Evolutionary conservation across 2,113 vertebrate species (phyloP).

Genomic region (Macrotus californicus): DNA sequence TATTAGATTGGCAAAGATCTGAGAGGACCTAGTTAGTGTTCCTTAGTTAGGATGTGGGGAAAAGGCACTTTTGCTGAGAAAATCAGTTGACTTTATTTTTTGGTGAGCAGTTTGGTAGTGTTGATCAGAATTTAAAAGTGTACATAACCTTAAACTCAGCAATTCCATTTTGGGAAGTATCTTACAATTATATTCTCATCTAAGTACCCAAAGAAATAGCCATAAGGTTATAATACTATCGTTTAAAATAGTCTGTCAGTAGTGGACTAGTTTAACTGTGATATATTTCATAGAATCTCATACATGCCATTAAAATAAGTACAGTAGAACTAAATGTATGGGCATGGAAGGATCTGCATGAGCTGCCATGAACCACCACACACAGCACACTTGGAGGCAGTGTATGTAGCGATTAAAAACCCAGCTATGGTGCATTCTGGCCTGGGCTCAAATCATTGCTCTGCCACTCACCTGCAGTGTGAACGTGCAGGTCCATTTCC

Average conservation of each 20-base stretch:
- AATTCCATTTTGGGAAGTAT: slow-evolving; percentile 1
- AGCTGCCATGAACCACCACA: background rate
- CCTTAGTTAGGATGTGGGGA: background rate
- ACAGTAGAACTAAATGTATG: background rate
- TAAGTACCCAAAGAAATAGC: background rate
- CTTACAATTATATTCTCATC: background rate
- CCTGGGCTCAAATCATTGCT: background rate
- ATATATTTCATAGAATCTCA: background rate
- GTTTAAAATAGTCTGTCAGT: background rate
- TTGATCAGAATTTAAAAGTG: slow-evolving; percentile 23
- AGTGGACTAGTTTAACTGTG: background rate
- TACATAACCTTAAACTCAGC: background rate
- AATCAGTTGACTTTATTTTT: background rate
- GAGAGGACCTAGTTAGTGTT: background rate
- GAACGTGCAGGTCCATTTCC: background rate
- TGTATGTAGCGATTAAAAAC: background rate
- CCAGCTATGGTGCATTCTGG: background rate
- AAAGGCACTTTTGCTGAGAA: background rate
- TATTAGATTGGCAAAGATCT: background rate
- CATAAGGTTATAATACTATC: background rate
- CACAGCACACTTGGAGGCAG: background rate
- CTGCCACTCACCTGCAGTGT: background rate
- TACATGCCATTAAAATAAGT: background rate
- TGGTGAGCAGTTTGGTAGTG: background rate
- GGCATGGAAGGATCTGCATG: background rate